phyloP scores from a whole-genome alignment of 2,113 vertebrate species.

The Indicator maculatus region DNA sequence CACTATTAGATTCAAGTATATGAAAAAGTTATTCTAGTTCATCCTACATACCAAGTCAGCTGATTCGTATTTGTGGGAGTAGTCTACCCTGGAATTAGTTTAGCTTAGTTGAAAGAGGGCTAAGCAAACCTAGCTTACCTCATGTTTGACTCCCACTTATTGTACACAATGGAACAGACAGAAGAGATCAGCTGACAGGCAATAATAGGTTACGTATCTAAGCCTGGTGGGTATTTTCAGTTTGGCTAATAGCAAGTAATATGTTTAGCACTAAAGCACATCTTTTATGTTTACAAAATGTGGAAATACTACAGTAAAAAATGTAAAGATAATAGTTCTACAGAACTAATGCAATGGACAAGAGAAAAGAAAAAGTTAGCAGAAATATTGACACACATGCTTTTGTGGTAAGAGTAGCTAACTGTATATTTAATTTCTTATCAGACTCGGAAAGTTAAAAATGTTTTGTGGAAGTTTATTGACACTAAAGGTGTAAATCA shows the following conservation, averaged over 20 bases:
- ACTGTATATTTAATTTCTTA: not conserved
- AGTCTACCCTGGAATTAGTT: slow-evolving; percentile 34
- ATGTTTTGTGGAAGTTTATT: not conserved
- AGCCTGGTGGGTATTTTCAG: not conserved
- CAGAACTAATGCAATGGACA: not conserved
- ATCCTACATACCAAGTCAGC: slow-evolving; percentile 9
- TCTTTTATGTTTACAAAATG: not conserved
- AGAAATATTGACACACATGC: not conserved
- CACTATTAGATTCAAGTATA: slow-evolving; percentile 24
- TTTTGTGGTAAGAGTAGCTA: not conserved
- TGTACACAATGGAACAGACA: not conserved
- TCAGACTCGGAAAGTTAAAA: not conserved
- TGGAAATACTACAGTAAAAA: not conserved
- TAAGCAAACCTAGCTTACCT: slow-evolving; percentile 33
- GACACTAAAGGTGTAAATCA: not conserved
- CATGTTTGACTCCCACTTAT: slow-evolving; percentile 17
- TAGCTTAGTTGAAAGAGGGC: not conserved
- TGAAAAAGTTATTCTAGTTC: not conserved
- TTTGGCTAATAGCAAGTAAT: not conserved
- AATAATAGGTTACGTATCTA: not conserved
- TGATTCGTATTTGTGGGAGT: slow-evolving; percentile 40
- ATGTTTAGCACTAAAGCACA: not conserved
- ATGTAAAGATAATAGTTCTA: not conserved
- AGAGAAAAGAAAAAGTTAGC: not conserved
- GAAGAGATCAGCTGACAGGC: not conserved